Evolutionary conservation across 2,797 vertebrate genomes (phyloP).

Genomic region (Anisognathus igniventris): DNA sequence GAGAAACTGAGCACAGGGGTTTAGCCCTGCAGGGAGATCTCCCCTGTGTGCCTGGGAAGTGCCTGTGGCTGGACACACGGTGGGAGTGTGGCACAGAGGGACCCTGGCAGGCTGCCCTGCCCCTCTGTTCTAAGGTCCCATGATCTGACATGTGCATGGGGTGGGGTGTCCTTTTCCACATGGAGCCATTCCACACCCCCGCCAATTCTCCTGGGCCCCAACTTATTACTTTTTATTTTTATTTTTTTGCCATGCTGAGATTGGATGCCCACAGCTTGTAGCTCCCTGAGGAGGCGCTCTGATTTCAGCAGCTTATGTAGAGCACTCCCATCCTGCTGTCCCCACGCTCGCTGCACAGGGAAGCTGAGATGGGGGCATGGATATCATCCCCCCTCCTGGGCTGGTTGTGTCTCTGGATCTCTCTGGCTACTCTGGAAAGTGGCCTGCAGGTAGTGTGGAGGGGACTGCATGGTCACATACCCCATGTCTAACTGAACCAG

Average conservation of each 20-base stretch:
- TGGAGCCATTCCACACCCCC: background rate
- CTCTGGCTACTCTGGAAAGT: background rate
- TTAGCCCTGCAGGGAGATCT: background rate
- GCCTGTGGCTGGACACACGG: rapidly evolving
- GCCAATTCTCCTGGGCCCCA: background rate
- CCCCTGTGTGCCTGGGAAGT: background rate
- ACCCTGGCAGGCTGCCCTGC: background rate
- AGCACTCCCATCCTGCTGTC: background rate
- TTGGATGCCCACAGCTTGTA: slow-evolving; percentile 8
- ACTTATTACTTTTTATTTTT: background rate
- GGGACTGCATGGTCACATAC: background rate
- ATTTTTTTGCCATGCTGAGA: background rate
- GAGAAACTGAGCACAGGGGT: background rate
- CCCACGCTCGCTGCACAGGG: background rate
- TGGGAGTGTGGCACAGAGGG: background rate
- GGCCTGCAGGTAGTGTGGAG: background rate
- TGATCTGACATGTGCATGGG: background rate
- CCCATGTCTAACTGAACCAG: background rate
- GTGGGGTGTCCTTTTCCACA: background rate
- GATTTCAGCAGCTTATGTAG: slow-evolving; percentile 23
- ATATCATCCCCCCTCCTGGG: background rate
- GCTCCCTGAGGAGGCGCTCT: slow-evolving; percentile 32
- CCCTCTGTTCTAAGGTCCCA: background rate
- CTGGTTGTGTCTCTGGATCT: background rate
- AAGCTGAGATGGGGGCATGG: background rate